phyloP scores from a whole-genome alignment of 2,797 vertebrate species.

The Acanthurus leucopareius region DNA sequence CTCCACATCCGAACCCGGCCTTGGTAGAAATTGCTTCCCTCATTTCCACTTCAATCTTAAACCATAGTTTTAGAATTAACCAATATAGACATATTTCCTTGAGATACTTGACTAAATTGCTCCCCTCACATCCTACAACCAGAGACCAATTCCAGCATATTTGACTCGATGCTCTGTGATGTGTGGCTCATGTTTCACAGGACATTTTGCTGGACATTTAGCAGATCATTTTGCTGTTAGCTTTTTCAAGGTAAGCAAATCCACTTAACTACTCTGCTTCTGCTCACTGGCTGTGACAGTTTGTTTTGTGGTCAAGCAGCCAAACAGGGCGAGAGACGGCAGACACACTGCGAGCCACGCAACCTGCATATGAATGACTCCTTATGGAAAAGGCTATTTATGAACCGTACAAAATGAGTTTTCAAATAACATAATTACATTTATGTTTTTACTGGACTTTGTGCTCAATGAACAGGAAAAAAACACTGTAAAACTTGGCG shows the following conservation, averaged over 20 bases:
- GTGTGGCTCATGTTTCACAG: neutral
- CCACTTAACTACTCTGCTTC: slow-evolving; percentile 1
- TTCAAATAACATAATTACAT: neutral
- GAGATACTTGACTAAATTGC: neutral
- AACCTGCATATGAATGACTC: slow-evolving; percentile 4
- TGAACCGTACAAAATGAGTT: neutral
- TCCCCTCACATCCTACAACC: neutral
- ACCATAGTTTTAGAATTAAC: neutral
- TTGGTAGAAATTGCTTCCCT: neutral
- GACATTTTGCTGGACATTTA: neutral
- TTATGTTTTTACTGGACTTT: neutral
- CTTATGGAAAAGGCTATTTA: slow-evolving; percentile 12
- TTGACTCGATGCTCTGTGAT: neutral
- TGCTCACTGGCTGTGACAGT: neutral
- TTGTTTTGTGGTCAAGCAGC: slow-evolving; percentile 7
- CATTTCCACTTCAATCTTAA: neutral
- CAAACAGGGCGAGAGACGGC: neutral
- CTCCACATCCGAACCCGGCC: neutral
- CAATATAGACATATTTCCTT: neutral
- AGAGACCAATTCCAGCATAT: neutral
- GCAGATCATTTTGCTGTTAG: slow-evolving; percentile 1
- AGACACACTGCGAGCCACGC: neutral
- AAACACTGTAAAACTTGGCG: neutral
- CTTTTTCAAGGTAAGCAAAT: slow-evolving; percentile 14
- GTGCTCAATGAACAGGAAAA: neutral